These are phyloP conservation scores for Eupithecia tripunctaria DNA, from an alignment of 2,888 invertebrate species.

Conservation along the genomic window DNA sequence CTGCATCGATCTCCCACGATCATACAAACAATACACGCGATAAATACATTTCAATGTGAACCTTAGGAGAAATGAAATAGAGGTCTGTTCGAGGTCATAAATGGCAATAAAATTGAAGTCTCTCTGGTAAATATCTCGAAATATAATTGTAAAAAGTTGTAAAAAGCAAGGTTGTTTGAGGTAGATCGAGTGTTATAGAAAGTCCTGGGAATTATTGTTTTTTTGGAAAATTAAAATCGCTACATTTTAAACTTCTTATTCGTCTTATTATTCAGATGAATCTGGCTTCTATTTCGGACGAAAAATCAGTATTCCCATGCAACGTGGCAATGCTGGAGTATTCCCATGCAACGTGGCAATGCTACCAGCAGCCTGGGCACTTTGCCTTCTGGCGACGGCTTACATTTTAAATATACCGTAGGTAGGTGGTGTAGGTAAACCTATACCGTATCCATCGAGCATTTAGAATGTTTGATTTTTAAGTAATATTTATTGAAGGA, in stretches of 20 bases:
- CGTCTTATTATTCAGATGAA: too few species aligned
- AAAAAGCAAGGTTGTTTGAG: neutral
- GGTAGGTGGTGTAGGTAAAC: too few species aligned
- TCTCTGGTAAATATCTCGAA: neutral
- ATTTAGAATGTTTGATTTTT: too few species aligned
- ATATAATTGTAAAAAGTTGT: neutral
- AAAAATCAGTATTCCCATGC: too few species aligned
- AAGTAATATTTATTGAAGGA: too few species aligned
- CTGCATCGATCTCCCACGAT: constrained; percentile 80
- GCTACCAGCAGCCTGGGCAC: too few species aligned
- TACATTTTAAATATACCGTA: too few species aligned
- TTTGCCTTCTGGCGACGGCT: too few species aligned
- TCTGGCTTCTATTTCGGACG: too few species aligned
- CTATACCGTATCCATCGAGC: too few species aligned
- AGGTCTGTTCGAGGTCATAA: neutral
- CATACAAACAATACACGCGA: constrained; percentile 36
- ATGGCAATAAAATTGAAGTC: neutral
- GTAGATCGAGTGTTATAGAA: neutral
- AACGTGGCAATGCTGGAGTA: too few species aligned
- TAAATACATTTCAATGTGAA: constrained; percentile 12
- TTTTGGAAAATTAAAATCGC: neutral
- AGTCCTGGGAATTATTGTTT: neutral
- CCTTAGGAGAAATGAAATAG: constrained; percentile 14
- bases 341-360: too few species aligned
- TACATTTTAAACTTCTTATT: neutral